Percentiles rank a stretch among this genome's conserved stretches.
Evolutionary conservation across 1,140 invertebrate genomes (phyloP).

Genomic region (Lepidotrigona ventralis): DNA sequence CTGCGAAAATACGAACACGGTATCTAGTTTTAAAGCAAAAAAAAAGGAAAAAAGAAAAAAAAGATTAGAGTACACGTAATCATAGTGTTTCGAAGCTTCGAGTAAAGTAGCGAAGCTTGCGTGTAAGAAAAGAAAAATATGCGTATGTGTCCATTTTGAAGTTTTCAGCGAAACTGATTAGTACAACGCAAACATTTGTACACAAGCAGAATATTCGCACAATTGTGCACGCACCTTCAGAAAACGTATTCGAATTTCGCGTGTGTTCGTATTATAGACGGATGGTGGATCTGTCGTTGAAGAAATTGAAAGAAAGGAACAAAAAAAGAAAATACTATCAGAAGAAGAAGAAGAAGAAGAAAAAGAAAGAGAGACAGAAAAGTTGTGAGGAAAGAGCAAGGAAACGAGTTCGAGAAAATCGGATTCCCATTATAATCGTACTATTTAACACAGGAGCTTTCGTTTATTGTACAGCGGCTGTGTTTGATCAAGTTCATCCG

Average conservation of each 20-base stretch:
- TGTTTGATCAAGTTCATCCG: conserved; percentile 22
- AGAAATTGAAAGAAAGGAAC: not conserved
- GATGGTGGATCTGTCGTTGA: not conserved
- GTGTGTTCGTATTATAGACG: not conserved
- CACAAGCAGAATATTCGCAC: conserved; percentile 15
- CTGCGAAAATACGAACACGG: conserved; percentile 20
- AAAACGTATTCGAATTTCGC: conserved; percentile 3
- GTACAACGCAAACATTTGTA: conserved; percentile 9
- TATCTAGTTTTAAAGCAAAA: conserved; percentile 43
- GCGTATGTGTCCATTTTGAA: not conserved
- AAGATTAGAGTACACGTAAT: not conserved
- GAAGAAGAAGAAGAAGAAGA: not conserved
- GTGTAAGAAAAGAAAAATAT: not conserved
- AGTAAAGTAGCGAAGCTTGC: not conserved
- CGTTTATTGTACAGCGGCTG: conserved; percentile 23
- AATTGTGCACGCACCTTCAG: conserved; percentile 1
- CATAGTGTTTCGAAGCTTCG: not conserved
- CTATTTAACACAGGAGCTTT: not conserved
- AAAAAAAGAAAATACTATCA: not conserved
- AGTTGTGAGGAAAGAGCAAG: not conserved
- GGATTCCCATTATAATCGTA: not conserved
- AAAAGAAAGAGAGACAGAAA: not conserved
- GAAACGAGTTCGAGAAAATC: not conserved
- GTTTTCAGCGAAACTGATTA: not conserved
- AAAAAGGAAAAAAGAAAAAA: too few species aligned